phyloP scores from a whole-genome alignment of 1,140 invertebrate species.

The Sycobia sp. region DNA sequence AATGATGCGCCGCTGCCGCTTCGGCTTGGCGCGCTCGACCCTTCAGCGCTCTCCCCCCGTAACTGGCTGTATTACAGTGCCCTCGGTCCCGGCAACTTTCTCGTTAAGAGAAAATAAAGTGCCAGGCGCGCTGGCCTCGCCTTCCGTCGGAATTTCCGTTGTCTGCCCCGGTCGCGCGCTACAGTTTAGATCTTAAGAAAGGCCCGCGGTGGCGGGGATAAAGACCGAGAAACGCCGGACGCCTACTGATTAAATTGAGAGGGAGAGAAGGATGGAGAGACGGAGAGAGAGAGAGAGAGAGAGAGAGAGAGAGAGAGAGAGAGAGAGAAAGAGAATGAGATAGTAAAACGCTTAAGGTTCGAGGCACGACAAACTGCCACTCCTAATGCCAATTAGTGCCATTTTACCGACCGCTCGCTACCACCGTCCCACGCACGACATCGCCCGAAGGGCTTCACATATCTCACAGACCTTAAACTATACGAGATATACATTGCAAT shows the following conservation, averaged over 20 bases:
- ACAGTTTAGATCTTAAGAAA: conserved; percentile 26
- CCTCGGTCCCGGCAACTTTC: neutral
- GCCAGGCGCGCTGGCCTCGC: neutral
- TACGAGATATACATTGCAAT: too few species aligned
- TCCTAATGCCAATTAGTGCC: conserved; percentile 62
- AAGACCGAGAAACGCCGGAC: conserved; percentile 22
- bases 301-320: conserved; percentile 2
- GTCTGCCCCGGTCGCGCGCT: conserved; percentile 26
- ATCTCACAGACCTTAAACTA: too few species aligned
- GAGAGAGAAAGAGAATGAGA: neutral
- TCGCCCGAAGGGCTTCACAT: conserved; percentile 39
- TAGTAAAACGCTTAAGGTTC: conserved; percentile 32
- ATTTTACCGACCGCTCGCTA: conserved; percentile 46
- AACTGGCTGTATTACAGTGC: neutral
- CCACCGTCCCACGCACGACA: conserved; percentile 24
- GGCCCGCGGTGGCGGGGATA: neutral
- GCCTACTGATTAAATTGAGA: conserved; percentile 31
- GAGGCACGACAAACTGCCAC: conserved; percentile 56
- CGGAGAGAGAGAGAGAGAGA: neutral
- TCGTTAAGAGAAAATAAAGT: conserved; percentile 30
- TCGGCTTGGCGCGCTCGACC: too few species aligned
- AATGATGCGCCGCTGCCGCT: too few species aligned
- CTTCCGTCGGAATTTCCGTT: conserved; percentile 24
- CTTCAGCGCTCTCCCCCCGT: too few species aligned
- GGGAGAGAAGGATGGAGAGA: too few species aligned